A percentile compares a stretch with the other conserved stretches of the same genome.
phyloP scores from a whole-genome alignment of 2,797 vertebrate species.

The Dicrostonyx torquatus region DNA sequence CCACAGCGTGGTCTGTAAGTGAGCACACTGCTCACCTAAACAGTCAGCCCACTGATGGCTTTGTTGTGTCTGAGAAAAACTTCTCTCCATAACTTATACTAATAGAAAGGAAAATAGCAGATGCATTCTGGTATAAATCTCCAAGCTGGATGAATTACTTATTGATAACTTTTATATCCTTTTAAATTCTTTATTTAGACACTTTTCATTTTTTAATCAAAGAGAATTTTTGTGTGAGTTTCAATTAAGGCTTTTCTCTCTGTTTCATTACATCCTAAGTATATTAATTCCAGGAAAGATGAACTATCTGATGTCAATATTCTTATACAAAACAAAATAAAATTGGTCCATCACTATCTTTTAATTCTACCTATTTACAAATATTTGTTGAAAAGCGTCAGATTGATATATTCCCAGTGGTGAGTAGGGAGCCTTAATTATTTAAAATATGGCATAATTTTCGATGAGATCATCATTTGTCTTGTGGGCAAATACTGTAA shows the following conservation, averaged over 20 bases:
- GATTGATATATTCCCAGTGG: constrained; percentile 77
- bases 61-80: neutral
- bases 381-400: constrained; percentile 66
- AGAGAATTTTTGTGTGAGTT: constrained; percentile 69
- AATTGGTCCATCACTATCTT: constrained; percentile 78
- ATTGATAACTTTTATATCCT: constrained; percentile 26
- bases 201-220: constrained; percentile 73
- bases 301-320: constrained; percentile 74
- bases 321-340: constrained; percentile 78
- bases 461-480: constrained; percentile 54
- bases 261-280: constrained; percentile 76
- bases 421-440: constrained; percentile 76
- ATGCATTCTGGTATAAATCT: neutral
- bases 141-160: constrained; percentile 59
- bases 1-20: constrained; percentile 5
- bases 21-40: neutral
- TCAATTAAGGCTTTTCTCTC: constrained; percentile 82
- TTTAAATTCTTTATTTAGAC: constrained; percentile 77
- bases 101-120: neutral
- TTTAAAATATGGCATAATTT: constrained; percentile 79
- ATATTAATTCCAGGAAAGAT: constrained; percentile 59
- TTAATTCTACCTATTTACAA: constrained; percentile 82
- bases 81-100: neutral
- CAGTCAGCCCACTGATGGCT: neutral
- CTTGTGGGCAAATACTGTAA: constrained; percentile 63